Conservation (phyloP, 2,888 invertebrate genomes). For the Osedax fenrisi region DNA sequence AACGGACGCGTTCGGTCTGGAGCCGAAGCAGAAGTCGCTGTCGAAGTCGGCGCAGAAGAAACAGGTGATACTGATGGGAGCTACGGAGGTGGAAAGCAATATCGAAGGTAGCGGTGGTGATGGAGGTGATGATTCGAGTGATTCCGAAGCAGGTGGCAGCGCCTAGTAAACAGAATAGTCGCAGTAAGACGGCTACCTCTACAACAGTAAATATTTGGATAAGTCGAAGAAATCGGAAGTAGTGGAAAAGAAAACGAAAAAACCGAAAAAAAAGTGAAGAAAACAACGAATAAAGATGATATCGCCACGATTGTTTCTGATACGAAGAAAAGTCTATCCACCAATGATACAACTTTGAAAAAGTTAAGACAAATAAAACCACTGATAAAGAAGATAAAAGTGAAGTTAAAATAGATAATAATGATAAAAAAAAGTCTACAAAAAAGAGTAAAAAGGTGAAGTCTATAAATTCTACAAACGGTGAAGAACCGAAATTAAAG, state of each 20-base stretch:
- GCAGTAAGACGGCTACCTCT: background rate
- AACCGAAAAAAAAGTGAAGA: background rate
- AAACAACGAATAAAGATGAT: background rate
- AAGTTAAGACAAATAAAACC: no score
- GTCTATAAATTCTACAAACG: no score
- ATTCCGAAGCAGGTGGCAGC: background rate
- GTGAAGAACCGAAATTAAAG: no score
- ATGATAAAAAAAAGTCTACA: background rate
- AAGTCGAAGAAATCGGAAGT: background rate
- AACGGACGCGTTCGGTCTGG: conserved; percentile 19
- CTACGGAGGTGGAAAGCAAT: background rate
- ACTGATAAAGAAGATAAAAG: background rate
- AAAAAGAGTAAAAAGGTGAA: background rate
- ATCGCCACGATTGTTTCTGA: no score
- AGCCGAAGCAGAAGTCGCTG: background rate
- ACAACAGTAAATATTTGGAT: background rate
- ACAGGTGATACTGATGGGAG: background rate
- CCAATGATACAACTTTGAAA: no score
- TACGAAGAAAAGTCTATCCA: no score
- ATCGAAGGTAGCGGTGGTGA: background rate
- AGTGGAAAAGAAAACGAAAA: background rate
- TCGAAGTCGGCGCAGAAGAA: conserved; percentile 4
- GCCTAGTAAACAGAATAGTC: no score
- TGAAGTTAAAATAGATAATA: conserved; percentile 6
- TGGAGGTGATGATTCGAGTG: background rate